These are phyloP conservation scores for Clunio marinus DNA, from an alignment of 2,888 invertebrate genomes.

Conservation along the genomic window DNA sequence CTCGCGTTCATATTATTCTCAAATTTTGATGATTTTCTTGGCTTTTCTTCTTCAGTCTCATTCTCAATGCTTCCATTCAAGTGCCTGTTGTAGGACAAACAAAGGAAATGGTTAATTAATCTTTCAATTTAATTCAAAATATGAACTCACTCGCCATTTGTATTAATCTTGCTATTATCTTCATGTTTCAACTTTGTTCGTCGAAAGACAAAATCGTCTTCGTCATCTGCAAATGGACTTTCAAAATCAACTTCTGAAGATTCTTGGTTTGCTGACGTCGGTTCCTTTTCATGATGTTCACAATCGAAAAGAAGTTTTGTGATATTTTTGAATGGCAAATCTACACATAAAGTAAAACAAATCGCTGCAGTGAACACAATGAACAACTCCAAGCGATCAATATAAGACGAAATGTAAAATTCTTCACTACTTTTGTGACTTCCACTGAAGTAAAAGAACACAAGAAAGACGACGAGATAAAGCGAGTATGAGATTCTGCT, in stretches of 20 bases:
- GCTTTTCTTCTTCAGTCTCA: conserved; percentile 36
- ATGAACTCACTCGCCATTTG: conserved; percentile 43
- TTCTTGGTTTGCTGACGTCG: not conserved
- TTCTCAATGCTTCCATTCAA: conserved; percentile 38
- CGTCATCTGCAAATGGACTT: conserved; percentile 29
- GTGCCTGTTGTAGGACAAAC: too few relatives aligned
- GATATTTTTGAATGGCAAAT: conserved; percentile 62
- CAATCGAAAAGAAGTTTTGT: conserved; percentile 48
- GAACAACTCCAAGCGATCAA: conserved; percentile 56
- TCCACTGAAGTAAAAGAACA: conserved; percentile 63
- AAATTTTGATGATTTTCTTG: not conserved
- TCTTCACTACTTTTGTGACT: conserved; percentile 58
- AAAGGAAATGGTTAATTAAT: conserved; percentile 11
- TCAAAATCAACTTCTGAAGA: conserved; percentile 22
- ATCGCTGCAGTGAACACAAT: conserved; percentile 55
- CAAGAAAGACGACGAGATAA: conserved; percentile 62
- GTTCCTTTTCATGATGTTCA: conserved; percentile 31
- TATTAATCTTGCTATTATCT: conserved; percentile 43
- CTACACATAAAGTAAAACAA: conserved; percentile 59
- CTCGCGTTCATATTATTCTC: conserved; percentile 38
- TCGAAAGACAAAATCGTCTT: conserved; percentile 26
- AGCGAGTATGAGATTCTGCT: conserved; percentile 65
- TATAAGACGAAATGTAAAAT: conserved; percentile 58
- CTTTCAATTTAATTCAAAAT: not conserved
- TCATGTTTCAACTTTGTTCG: not conserved